Evolutionary conservation across 1,140 invertebrate species (phyloP), one percentile per base, ranked within the genome.

Genomic region (Druon quercuslanigerum): DNA sequence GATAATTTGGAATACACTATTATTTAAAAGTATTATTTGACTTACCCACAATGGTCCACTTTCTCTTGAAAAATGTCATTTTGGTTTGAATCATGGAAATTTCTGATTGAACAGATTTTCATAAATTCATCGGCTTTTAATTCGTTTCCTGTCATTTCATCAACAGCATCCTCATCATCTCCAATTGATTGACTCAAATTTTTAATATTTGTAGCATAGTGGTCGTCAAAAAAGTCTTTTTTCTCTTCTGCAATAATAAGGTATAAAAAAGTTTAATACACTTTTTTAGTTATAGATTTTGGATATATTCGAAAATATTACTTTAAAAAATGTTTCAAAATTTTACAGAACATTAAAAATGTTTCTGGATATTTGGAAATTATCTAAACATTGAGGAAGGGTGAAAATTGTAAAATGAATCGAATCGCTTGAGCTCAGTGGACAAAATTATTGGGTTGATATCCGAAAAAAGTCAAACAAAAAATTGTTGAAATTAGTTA

Each of bases 111-210:
- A 66, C 40, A 40, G 14, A 66, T 40, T 66, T 66, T 66, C 9
- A 66, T 40, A 16, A 40, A 66, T 40, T 66, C 60, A 25, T 66
- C 60, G 33, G 40, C n/a, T n/a, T 6, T 66, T 16, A 66, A 66
- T n/a, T 66, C 40, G 33, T 33, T 16, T 40, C 16, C 4, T 33
- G 33, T 33, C 40, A 8, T 14, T 16, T n/a, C 25, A 5, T 33
- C n/a, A 40, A 16, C 46, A 66, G 40, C 13, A 3, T 46, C 16
- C 6, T 8, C 20, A 3, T 40, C 16, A 8, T 8, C 20, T 40
- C 12, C 60, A n/a, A 33, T 5, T 2, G 6, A n/a, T 66, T 66
- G 6, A 40, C 40, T 66, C 13, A 33, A 66, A 40, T 66, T 66
- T 40, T 66, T 33, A 7, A n/a, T 40, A 40, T 66, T 40, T 40